These are phyloP conservation scores for Epizoanthus scotinus DNA, from an alignment of 92 coral and sea anemone genomes.

Conservation along the genomic window DNA sequence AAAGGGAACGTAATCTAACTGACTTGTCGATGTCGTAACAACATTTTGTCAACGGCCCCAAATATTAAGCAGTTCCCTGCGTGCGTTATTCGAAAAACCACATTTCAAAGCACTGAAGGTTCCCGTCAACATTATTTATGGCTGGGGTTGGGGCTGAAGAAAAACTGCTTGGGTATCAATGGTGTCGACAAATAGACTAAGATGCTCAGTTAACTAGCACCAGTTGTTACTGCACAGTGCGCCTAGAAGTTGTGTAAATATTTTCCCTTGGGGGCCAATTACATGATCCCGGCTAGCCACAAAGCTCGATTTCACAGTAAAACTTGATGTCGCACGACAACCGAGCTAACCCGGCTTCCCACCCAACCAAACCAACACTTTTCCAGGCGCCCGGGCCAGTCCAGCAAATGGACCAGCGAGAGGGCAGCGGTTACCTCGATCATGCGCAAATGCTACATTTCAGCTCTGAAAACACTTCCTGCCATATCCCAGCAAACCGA, in stretches of 20 bases:
- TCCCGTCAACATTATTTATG: too few relatives aligned
- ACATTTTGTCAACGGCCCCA: too few relatives aligned
- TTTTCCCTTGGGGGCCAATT: not conserved
- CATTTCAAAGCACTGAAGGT: too few relatives aligned
- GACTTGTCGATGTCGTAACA: too few relatives aligned
- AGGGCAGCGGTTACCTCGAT: constrained; percentile 19
- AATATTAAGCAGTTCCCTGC: too few relatives aligned
- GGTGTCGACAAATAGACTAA: too few relatives aligned
- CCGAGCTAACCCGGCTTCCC: not conserved
- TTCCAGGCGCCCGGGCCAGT: constrained; percentile 12
- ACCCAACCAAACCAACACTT: not conserved
- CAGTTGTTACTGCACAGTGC: too few relatives aligned
- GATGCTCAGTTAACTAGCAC: too few relatives aligned
- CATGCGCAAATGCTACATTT: constrained; percentile 11
- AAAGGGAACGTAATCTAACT: too few relatives aligned
- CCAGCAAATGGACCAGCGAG: constrained; percentile 3
- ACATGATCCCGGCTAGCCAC: constrained; percentile 17
- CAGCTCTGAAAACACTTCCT: constrained; percentile 7
- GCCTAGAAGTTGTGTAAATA: not conserved
- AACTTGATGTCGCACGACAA: not conserved
- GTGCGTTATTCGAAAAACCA: too few relatives aligned
- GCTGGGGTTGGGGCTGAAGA: too few relatives aligned
- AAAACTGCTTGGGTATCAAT: too few relatives aligned
- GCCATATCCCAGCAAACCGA: constrained; percentile 15
- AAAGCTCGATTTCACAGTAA: constrained; percentile 22